Base-by-base conservation (phyloP, 2,797 vertebrate species). In the Ceryle rudis region DNA sequence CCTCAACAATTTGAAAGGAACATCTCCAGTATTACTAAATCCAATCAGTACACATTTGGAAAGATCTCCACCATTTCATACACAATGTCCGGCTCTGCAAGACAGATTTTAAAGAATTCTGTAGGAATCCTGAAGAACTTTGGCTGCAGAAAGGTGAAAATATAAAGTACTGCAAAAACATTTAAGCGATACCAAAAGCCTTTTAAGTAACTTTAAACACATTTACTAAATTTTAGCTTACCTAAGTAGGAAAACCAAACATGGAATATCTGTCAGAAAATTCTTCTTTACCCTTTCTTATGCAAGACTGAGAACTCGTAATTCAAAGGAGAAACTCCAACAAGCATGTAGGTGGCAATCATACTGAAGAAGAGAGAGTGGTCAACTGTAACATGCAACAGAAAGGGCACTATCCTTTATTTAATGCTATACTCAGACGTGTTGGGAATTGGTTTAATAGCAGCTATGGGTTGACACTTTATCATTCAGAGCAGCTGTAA, bases 161-260 rank as follows among this genome's bases (percentile, higher is more conserved):
- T 29, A 33, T 11, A n/a, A 85, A 72, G 58, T 86, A 84, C 26
- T 44, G 41, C 26, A 81, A 89, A 81, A 77, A 11, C 23, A 65
- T 25, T 70, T 47, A 80, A 84, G 25, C 21, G 35, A 72, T 25
- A 77, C 29, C 18, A 54, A 73, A 86, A 71, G 9, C 11, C 9
- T 66, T 87, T 73, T 16, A 82, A 87, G n/a, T 33, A 86, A 64
- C 28, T 55, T 0, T 26, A 51, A 87, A 66, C 11, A 61, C 22
- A 52, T 5, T 66, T 67, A 71, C 41, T 77, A 70, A 82, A 55
- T 54, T 92, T 14, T 66, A 79, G 46, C 35, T 81, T 86, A 72
- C 8, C 1, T 25, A 85, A 85, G 35, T 2, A 82, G 61, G 35
- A 85, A 82, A 95, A 67, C 12, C 39, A 26, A 93, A 75, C 14